Conservation (phyloP, 2,113 vertebrate genomes). For the Cromileptes altivelis region DNA sequence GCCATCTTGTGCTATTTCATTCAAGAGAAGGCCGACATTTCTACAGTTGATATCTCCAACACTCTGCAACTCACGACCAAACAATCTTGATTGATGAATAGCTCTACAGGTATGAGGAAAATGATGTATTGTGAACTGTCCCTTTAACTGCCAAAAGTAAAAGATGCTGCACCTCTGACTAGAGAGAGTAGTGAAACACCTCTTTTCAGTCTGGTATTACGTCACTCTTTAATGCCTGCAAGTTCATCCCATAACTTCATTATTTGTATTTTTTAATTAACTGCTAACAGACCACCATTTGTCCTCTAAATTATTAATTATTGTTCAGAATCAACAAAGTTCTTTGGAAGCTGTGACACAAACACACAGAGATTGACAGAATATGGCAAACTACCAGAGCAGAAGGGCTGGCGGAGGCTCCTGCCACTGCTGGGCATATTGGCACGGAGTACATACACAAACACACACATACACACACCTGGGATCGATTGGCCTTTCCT, state of each 20-base stretch:
- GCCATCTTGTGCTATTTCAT: too few species aligned
- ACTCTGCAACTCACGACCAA: too few species aligned
- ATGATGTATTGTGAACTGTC: too few species aligned
- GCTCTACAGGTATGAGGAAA: too few species aligned
- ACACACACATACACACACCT: constrained; percentile 40
- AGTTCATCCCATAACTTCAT: neutral
- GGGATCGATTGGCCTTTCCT: constrained; percentile 69
- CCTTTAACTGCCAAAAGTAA: neutral
- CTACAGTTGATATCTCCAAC: too few species aligned
- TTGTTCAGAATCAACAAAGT: neutral
- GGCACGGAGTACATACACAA: constrained; percentile 28
- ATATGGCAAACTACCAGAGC: constrained; percentile 19
- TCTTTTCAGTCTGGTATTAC: neutral
- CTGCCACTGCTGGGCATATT: constrained; percentile 37
- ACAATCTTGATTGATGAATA: too few species aligned
- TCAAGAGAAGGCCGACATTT: too few species aligned
- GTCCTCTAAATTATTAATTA: constrained; percentile 3
- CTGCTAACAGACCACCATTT: constrained; percentile 1
- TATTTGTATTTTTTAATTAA: neutral
- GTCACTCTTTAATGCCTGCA: neutral
- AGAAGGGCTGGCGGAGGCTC: constrained; percentile 31
- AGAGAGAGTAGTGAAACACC: neutral
- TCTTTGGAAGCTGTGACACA: constrained; percentile 6
- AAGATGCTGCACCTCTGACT: neutral
- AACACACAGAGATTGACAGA: constrained; percentile 40